Evolutionary conservation across 2,888 invertebrate species (phyloP).

Genomic region (Volucella bombylans): DNA sequence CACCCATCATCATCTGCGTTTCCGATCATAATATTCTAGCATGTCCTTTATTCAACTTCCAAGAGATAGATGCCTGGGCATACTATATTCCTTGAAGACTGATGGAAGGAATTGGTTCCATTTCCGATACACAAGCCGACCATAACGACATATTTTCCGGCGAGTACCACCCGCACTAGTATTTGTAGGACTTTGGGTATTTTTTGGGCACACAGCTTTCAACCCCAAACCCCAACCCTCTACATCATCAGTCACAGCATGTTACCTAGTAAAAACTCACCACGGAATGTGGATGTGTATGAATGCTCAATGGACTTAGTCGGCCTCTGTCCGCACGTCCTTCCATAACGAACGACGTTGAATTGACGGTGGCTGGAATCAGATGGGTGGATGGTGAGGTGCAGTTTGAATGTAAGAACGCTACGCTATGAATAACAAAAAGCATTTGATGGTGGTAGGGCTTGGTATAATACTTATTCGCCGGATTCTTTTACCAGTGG

Average conservation of each 20-base stretch:
- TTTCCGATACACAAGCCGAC: slow-evolving; percentile 66
- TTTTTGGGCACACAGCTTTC: background rate
- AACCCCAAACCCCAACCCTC: slow-evolving; percentile 2
- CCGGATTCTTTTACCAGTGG: background rate
- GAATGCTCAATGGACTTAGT: slow-evolving; percentile 59
- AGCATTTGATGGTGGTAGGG: background rate
- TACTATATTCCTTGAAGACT: slow-evolving; percentile 39
- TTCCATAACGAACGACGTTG: slow-evolving; percentile 36
- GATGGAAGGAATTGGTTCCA: slow-evolving; percentile 55
- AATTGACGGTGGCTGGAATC: slow-evolving; percentile 22
- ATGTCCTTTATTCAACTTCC: slow-evolving; percentile 56
- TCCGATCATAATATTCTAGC: slow-evolving; percentile 53
- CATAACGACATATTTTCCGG: slow-evolving; percentile 58
- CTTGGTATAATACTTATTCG: too few species aligned
- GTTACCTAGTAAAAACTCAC: slow-evolving; percentile 6
- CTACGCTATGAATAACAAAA: slow-evolving; percentile 51
- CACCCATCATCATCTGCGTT: slow-evolving; percentile 10
- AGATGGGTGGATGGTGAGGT: slow-evolving; percentile 16
- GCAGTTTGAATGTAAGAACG: slow-evolving; percentile 40
- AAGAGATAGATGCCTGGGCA: background rate
- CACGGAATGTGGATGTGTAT: background rate
- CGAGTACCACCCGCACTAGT: slow-evolving; percentile 33
- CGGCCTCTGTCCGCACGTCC: slow-evolving; percentile 45
- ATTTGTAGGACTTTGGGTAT: slow-evolving; percentile 34
- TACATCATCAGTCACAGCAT: slow-evolving; percentile 48